Base-by-base conservation (phyloP, 2,797 vertebrate genomes). In the Sebastolobus alascanus region DNA sequence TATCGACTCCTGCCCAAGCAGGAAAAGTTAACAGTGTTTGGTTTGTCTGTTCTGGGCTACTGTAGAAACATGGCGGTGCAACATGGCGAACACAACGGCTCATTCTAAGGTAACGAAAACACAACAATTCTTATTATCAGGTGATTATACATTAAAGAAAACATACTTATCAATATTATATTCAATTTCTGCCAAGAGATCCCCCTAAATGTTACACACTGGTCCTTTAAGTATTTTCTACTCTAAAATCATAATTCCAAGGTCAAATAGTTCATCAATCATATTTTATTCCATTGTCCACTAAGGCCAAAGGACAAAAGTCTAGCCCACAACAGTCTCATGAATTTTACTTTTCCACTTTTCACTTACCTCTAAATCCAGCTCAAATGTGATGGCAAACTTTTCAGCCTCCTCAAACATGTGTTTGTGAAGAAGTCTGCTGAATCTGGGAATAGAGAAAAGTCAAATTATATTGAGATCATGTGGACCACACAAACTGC, bases 391-490 rank as follows among this genome's bases (percentile, higher is more conserved):
- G 86, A 97, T 83, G 14, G 99, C 99, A 95, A 99, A 99, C 84
- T 93, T 97, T 92, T 99, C 99, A 1, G 99, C 99, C 86, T 99
- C 98, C 54, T 96, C 95, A 96, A 99, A 99, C 90, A 96, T 97
- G 89, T 96, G 98, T 86, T 98, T 99, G 90, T 99, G 96, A 81
- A 99, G 96, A 85, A 99, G 95, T 55, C 97, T 96, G 87, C 98
- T 99, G 6, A 99, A 91, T 82, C 99, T 99, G 84, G 5, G 50
- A 66, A 74, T 0, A 43, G 1, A 75, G 16, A 78, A 52, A 68
- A 63, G 4, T 56, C 3, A 27, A 5, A 77, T 60, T 25, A 46
- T 61, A 64, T 6, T 29, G 54, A 72, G 25, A 68, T 65, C 20
- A 54, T 8, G 27, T 1, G 22, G 3, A 73, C 5, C 4, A 35